Conservation (phyloP, 2,888 invertebrate species). For the Mechanitis mazaeus region DNA sequence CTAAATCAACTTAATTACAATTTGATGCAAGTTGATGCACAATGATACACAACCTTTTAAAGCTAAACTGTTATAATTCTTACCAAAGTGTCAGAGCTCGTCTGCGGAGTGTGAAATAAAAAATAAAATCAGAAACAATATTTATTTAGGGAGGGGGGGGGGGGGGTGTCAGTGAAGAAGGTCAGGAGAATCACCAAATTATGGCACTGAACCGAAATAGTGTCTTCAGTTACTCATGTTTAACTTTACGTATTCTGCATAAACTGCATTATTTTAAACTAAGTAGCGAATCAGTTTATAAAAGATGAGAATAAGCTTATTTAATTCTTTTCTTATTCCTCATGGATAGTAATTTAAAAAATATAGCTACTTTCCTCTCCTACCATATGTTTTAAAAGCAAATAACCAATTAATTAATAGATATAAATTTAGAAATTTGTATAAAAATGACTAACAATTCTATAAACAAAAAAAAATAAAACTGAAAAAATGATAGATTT, state of each 20-base stretch:
- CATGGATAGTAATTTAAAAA: too few relatives aligned
- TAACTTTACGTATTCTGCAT: not conserved
- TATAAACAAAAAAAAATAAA: too few relatives aligned
- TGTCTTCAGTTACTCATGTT: constrained; percentile 18
- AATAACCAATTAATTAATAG: too few relatives aligned
- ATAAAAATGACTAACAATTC: not conserved
- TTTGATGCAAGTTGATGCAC: too few relatives aligned
- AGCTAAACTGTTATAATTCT: not conserved
- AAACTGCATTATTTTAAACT: not conserved
- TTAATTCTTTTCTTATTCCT: not conserved
- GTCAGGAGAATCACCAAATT: constrained; percentile 11
- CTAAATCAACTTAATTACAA: too few relatives aligned
- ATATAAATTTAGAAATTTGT: not conserved
- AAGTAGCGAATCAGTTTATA: not conserved
- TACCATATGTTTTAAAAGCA: too few relatives aligned
- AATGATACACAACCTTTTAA: too few relatives aligned
- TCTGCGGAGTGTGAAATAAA: constrained; percentile 3
- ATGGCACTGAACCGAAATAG: constrained; percentile 21
- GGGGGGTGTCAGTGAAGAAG: too few relatives aligned
- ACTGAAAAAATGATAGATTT: not conserved
- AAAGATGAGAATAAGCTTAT: too few relatives aligned
- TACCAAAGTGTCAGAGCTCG: not conserved
- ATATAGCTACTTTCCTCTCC: too few relatives aligned
- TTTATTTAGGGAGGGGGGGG: too few relatives aligned
- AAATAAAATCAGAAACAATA: too few relatives aligned